phyloP scores from a whole-genome alignment of 2,888 invertebrate species.

The Biston stratarius region DNA sequence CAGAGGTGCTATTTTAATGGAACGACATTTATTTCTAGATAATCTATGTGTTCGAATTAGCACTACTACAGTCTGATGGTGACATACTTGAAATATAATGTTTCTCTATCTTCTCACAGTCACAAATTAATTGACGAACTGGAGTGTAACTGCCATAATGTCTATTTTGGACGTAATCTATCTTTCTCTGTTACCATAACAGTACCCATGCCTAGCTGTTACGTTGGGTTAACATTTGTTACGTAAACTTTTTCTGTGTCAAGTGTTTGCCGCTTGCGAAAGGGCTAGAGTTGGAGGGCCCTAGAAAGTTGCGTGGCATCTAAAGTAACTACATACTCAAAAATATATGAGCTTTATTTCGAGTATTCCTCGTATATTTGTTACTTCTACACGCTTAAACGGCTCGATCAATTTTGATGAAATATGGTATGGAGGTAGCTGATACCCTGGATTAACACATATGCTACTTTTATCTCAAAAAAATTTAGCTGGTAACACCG shows the following conservation, averaged over 20 bases:
- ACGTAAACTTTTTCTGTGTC: slow-evolving; percentile 24
- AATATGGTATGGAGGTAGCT: too few relatives aligned
- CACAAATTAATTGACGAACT: background rate
- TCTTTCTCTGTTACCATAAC: slow-evolving; percentile 1
- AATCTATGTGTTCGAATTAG: too few relatives aligned
- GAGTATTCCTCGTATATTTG: too few relatives aligned
- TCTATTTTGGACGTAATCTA: background rate
- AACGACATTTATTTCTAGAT: too few relatives aligned
- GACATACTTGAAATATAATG: background rate
- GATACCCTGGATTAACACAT: too few relatives aligned
- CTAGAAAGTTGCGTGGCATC: slow-evolving; percentile 9
- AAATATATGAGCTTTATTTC: too few relatives aligned
- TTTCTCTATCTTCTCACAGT: background rate
- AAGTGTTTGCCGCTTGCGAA: slow-evolving; percentile 18
- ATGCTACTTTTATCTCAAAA: too few relatives aligned
- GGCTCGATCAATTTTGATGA: too few relatives aligned
- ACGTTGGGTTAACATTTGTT: slow-evolving; percentile 9
- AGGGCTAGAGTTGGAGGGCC: slow-evolving; percentile 15
- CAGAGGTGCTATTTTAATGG: too few relatives aligned
- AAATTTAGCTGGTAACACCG: too few relatives aligned
- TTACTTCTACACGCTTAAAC: too few relatives aligned
- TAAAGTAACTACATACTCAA: slow-evolving; percentile 1
- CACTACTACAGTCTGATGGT: too few relatives aligned
- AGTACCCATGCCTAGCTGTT: background rate
- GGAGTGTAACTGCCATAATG: background rate